Evolutionary conservation across 2,797 vertebrate species (phyloP).

Genomic region (Sebastiscus albofasciatus): DNA sequence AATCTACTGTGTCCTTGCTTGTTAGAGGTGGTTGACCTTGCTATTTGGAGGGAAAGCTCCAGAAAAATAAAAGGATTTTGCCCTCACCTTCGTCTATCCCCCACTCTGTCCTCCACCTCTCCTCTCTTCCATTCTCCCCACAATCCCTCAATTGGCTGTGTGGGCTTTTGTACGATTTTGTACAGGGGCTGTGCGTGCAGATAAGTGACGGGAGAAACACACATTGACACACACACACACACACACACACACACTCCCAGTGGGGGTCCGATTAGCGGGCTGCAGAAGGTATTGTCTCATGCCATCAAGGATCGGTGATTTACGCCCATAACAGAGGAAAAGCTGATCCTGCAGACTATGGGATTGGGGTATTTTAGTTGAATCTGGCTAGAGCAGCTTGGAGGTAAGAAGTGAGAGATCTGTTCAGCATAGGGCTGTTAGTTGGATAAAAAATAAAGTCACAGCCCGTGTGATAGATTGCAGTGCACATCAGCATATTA

Average conservation of each 20-base stretch:
- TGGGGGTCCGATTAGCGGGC: conserved; percentile 64
- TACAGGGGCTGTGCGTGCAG: conserved; percentile 51
- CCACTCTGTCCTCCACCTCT: neutral
- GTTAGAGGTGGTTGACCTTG: conserved; percentile 8
- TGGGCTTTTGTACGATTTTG: conserved; percentile 42
- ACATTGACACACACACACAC: conserved; percentile 24
- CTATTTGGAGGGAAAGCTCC: neutral
- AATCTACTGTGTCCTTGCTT: conserved; percentile 11
- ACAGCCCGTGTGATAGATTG: conserved; percentile 23
- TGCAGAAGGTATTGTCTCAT: conserved; percentile 67
- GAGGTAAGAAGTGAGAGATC: conserved; percentile 29
- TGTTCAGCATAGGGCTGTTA: neutral
- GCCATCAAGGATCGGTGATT: conserved; percentile 61
- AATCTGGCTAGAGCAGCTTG: conserved; percentile 32
- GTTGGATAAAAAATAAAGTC: conserved; percentile 21
- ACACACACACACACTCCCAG: conserved; percentile 31
- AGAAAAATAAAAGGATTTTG: conserved; percentile 25
- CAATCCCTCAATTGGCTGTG: conserved; percentile 39
- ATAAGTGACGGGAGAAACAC: conserved; percentile 58
- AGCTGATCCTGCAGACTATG: conserved; percentile 59
- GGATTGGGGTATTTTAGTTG: conserved; percentile 61
- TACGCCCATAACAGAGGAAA: conserved; percentile 56
- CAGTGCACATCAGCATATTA: conserved; percentile 22
- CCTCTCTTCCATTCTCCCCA: neutral
- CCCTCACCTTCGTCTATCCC: conserved; percentile 3